Conservation (phyloP, 2,888 invertebrate genomes). For the Hypomecis punctinalis region DNA sequence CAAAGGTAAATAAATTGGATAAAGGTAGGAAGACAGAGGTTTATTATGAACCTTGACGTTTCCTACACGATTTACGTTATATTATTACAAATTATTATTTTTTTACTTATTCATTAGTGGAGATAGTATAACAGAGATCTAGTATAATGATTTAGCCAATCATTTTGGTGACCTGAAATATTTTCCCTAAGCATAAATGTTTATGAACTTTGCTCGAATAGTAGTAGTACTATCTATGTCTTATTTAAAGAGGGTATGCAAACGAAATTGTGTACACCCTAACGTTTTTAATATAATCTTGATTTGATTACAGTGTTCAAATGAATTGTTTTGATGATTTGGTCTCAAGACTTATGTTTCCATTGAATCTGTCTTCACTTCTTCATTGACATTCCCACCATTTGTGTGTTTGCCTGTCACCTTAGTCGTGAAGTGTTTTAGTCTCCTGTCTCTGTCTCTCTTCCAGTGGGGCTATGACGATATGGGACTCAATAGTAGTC, state of each 20-base stretch:
- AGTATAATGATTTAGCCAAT: too few relatives aligned
- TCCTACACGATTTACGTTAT: too few relatives aligned
- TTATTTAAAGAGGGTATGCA: not conserved
- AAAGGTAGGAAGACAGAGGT: too few relatives aligned
- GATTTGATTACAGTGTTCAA: constrained; percentile 9
- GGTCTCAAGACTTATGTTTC: constrained; percentile 37
- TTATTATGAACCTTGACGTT: too few relatives aligned
- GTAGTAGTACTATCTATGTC: too few relatives aligned
- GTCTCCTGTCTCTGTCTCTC: constrained; percentile 47
- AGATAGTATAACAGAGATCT: too few relatives aligned
- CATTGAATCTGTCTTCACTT: constrained; percentile 50
- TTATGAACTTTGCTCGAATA: too few relatives aligned
- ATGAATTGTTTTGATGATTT: constrained; percentile 6
- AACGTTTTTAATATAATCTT: constrained; percentile 3
- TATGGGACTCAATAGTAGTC: constrained; percentile 8
- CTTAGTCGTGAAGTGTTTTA: constrained; percentile 61
- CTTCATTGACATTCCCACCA: constrained; percentile 67
- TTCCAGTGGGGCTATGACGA: constrained; percentile 17
- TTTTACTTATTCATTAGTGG: too few relatives aligned
- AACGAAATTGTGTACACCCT: constrained; percentile 27
- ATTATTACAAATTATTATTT: too few relatives aligned
- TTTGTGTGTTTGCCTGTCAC: constrained; percentile 68
- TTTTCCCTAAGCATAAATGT: too few relatives aligned
- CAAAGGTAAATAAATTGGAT: too few relatives aligned
- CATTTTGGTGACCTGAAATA: too few relatives aligned